Evolutionary conservation across 2,888 invertebrate genomes (phyloP), one percentile per base, ranked within the genome.

Genomic region (Tribolium freemani): DNA sequence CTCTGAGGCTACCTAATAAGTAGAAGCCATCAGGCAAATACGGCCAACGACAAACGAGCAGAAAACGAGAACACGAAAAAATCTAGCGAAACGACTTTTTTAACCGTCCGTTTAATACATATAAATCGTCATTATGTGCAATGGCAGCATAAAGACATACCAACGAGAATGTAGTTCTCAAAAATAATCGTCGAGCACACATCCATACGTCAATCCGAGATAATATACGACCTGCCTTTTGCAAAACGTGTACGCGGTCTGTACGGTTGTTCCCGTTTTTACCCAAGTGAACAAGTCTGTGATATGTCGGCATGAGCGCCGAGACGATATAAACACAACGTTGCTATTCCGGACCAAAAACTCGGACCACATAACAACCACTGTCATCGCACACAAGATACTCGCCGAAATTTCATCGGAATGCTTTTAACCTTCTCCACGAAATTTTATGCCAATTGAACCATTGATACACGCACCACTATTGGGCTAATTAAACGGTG

Each of bases 81-180:
- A 81, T 80, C 79, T 77, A 77, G 79, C 74, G 54, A 74, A 75
- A 77, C 81, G 75, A 76, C 79, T 82, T 82, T 83, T 83, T 81
- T 79, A 63, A 68, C 21, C 71, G 69, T 69, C 63, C 70, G 70
- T 77, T 79, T 78, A 76, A 83, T 81, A 81, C 82, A 80, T 83
- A 84, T 84, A 84, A 84, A 84, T 83, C 82, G 83, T 83, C 83
- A 81, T 83, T 83, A 83, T 83, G 82, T 79, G 81, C 77, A 79
- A 78, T 80, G 82, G 81, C 80, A 81, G 81, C 83, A 83, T 82
- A 81, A 83, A 83, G 84, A 83, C 83, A 82, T 83, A 83, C 82
- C 84, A 80, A 80, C 80, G 79, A 78, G 84, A 84, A 84, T 84
- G 85, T 83, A 81, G 83, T 82, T 83, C 82, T 84, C 83, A 83